Conservation (phyloP, 2,113 vertebrate species). For the Chaetorhynchus papuensis region DNA sequence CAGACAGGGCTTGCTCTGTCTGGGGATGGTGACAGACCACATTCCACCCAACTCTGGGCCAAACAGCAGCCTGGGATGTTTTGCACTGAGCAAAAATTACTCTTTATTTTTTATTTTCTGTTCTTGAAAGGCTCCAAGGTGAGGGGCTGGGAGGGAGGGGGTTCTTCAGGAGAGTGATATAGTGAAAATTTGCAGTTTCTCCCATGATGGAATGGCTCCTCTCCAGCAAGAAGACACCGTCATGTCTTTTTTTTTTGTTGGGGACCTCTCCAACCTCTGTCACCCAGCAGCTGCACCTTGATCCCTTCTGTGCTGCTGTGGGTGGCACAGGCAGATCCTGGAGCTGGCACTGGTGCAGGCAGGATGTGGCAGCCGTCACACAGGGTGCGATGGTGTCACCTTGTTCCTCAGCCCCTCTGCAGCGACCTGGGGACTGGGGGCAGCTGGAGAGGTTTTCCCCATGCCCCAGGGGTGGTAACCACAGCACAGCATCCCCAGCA, state of each 20-base stretch:
- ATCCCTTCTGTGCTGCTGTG: neutral
- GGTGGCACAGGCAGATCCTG: neutral
- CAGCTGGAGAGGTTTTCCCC: neutral
- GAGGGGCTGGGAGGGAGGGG: neutral
- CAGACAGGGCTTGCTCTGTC: accelerated
- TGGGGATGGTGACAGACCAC: accelerated
- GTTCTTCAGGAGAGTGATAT: neutral
- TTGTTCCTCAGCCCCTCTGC: neutral
- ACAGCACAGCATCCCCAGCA: slow-evolving; percentile 57
- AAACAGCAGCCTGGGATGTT: neutral
- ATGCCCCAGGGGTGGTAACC: neutral
- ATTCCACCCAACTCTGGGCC: neutral
- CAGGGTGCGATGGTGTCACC: neutral
- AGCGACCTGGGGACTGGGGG: accelerated
- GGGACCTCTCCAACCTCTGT: neutral
- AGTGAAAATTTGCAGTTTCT: neutral
- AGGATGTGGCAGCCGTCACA: neutral
- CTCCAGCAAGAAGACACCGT: neutral
- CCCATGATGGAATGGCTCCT: accelerated
- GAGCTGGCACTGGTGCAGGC: neutral
- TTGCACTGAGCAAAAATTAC: accelerated
- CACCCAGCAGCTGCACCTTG: accelerated
- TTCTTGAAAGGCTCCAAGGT: neutral
- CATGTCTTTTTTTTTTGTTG: neutral
- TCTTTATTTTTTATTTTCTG: neutral